A percentile compares a stretch with the other conserved stretches of the same genome.
Conservation (phyloP, 2,113 vertebrate genomes). For the Alligator mississippiensis region DNA sequence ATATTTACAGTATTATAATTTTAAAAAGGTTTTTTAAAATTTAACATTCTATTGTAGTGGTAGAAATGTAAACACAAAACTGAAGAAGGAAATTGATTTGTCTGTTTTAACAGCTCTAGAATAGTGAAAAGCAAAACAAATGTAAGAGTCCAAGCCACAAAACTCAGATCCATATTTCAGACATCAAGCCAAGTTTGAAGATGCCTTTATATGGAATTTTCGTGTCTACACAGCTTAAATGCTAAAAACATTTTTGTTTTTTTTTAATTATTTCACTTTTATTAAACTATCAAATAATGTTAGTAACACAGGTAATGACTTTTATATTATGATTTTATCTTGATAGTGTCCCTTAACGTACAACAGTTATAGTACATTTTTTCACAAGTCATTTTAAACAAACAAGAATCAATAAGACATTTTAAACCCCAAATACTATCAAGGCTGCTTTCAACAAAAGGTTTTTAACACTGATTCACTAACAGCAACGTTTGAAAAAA, state of each 20-base stretch:
- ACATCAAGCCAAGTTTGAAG: not conserved
- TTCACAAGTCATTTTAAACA: conserved; percentile 67
- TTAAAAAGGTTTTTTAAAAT: conserved; percentile 7
- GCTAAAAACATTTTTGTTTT: not conserved
- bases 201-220: not conserved
- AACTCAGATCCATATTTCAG: conserved; percentile 22
- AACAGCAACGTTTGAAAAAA: conserved; percentile 42
- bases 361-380: conserved; percentile 61
- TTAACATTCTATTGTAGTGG: not conserved
- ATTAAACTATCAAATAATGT: conserved; percentile 26
- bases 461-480: conserved; percentile 63
- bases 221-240: conserved; percentile 16
- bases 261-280: conserved; percentile 24
- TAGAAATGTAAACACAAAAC: not conserved
- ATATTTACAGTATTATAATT: not conserved
- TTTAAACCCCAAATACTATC: conserved; percentile 54
- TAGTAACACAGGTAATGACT: conserved; percentile 7
- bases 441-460: conserved; percentile 40
- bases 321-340: conserved; percentile 52
- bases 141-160: conserved; percentile 5
- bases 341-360: conserved; percentile 60
- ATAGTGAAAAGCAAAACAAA: not conserved
- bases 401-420: conserved; percentile 32
- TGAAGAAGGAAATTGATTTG: not conserved
- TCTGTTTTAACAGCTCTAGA: conserved; percentile 21